Base-by-base conservation (phyloP, 2,888 invertebrate species). In the Netelia fuscicornis region DNA sequence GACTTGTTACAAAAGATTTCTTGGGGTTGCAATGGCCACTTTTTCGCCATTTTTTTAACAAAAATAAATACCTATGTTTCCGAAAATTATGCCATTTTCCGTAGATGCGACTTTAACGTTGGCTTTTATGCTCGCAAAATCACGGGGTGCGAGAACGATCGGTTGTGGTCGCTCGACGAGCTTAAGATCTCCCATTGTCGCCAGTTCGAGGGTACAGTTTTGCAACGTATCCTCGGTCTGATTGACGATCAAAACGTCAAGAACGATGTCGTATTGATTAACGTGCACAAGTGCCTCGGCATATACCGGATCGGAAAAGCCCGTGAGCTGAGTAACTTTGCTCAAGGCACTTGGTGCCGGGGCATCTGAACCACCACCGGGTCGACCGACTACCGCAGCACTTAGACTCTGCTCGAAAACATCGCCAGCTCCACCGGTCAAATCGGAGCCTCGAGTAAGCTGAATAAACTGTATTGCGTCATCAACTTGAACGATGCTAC, bases 221-320 rank as follows among this genome's bases (percentile, higher is more conserved):
- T 99, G 99, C 85, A 99, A 95, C 0, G 99, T 99, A 93, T 99
- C 99, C 89, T 96, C 96, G 94, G 99, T 99, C 95, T 99, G 99
- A 94, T 99, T 99, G 42, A 99, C 99, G 88, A 99, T 97, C 37
- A 99, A 95, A 58, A 99, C 99, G 94, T 99, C 99, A 62, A 99
- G 95, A 64, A 99, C 99, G 90, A 99, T 99, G 94, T 99, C 99
- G 94, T 99, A 99, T 93, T 99, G 99, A 94, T 99, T 99, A 89
- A 99, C 99, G 94, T 99, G 97, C 1, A 99, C 99, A 92, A 99
- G 98, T n/a, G 99, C 99, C 95, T 99, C 99, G 0, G 99, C 98
- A 94, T 99, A 99, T 84, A 99, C 99, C 0, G 99, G 99, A 95
- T 99, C 99, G 0, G 99, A 99, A 95, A 99, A 99, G 13, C 99